phyloP scores from a whole-genome alignment of 2,113 vertebrate species.

The Chionis minor region DNA sequence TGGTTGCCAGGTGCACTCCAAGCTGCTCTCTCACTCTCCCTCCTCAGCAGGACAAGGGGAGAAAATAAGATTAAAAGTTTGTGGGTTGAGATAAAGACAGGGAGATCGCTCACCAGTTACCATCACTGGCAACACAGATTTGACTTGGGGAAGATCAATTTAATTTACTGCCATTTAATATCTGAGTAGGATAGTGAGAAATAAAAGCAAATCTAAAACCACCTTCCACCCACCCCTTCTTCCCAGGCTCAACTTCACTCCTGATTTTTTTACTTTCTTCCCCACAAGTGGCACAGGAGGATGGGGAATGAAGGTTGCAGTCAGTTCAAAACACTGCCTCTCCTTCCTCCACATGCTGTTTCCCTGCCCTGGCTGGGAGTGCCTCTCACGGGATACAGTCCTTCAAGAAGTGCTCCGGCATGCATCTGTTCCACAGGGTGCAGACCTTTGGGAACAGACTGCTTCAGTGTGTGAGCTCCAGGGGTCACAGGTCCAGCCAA shows the following conservation, averaged over 20 bases:
- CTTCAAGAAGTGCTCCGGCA: not conserved
- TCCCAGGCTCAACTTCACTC: not conserved
- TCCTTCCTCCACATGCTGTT: not conserved
- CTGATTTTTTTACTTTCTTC: not conserved
- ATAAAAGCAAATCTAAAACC: not conserved
- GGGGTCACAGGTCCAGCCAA: not conserved
- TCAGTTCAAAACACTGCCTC: not conserved
- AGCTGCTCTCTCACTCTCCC: not conserved
- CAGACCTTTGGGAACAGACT: not conserved
- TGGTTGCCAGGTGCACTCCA: not conserved
- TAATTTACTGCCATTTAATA: not conserved
- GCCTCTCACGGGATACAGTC: not conserved
- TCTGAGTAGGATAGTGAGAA: not conserved
- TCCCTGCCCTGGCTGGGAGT: not conserved
- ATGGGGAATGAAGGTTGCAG: not conserved
- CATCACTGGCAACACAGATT: not conserved
- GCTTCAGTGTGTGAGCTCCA: not conserved
- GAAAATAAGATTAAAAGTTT: not conserved
- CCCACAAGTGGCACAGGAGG: rapidly evolving
- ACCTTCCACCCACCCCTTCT: not conserved
- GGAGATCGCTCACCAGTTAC: not conserved
- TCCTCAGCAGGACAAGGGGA: not conserved
- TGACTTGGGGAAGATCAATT: not conserved
- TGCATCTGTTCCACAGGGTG: not conserved
- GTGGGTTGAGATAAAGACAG: not conserved